Conservation (phyloP, 2,113 vertebrate species). For the Carollia perspicillata region DNA sequence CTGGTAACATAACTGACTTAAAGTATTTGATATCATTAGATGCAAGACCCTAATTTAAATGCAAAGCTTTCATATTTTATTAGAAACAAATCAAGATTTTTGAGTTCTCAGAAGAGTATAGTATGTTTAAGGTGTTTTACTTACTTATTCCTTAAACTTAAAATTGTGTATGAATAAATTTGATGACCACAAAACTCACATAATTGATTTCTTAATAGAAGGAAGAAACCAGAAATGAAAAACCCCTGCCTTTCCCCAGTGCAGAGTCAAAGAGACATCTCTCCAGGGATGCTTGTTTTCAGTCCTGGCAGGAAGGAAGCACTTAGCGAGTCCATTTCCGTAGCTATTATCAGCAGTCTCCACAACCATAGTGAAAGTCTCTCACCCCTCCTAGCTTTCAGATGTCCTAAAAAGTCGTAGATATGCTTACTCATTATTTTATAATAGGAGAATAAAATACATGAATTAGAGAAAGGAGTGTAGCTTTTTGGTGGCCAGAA, state of each 20-base stretch:
- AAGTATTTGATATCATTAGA: background rate
- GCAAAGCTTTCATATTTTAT: background rate
- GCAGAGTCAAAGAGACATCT: background rate
- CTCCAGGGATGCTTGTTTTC: background rate
- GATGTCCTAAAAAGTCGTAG: background rate
- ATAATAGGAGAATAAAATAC: slow-evolving; percentile 77
- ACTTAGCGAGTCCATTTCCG: background rate
- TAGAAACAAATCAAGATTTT: background rate
- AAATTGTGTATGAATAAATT: background rate
- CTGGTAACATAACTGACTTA: background rate
- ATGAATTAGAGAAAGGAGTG: slow-evolving; percentile 75
- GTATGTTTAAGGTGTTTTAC: background rate
- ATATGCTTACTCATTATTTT: background rate
- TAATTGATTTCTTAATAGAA: background rate
- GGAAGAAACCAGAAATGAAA: background rate
- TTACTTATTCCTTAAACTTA: slow-evolving; percentile 9
- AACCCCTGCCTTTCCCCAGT: background rate
- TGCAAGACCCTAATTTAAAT: slow-evolving; percentile 3
- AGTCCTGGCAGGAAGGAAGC: background rate
- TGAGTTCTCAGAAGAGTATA: background rate
- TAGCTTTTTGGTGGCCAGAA: slow-evolving; percentile 79
- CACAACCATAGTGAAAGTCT: background rate
- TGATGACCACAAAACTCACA: background rate
- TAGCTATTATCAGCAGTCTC: background rate
- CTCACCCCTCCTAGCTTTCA: background rate